Evolutionary conservation across 2,888 invertebrate genomes (phyloP), one percentile per base, ranked within the genome.

Genomic region (Mesorhabditis sp.): DNA sequence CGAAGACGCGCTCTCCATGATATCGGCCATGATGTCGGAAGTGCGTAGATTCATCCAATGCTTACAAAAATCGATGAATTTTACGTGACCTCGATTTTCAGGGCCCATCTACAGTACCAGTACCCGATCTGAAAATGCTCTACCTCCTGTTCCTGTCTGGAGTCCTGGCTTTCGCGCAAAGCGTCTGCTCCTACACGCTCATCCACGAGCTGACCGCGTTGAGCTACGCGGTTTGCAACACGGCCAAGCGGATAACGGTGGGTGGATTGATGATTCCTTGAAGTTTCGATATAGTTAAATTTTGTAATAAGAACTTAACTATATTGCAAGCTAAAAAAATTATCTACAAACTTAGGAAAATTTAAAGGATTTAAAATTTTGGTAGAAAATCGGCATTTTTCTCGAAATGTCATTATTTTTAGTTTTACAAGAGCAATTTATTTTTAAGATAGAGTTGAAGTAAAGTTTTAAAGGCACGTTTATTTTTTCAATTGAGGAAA

Each of bases 171-270:
- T 96, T 95, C 92, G 88, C 93, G 79, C 96, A 96, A 88, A 97
- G 95, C 86, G 91, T 95, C 82, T 91, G 94, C 68, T 96, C 96
- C 0, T 96, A 96, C 88, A 93, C 93, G 80, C 92, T 96, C 69
- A 89, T 97, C 79, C 92, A 93, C 68, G 80, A 88, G 80, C 93
- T 96, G 61, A 91, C 94, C n/a, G 94, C 96, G 62, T 89, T 96
- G 45, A 93, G 94, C 0, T 96, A 96, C 87, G 94, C 95, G 0
- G 95, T 96, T 70, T 94, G 94, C 68, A 95, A 93, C 87, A 93
- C 94, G 43, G 93, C 94, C 68, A 96, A 96, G 88, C 90, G 95
- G 81, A 93, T 94, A 79, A 72, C 70, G 10, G 66, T 62, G 6
- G 7, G 63, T 28, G 91, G 41, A 42, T 42, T 45, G 44, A 2